Percentiles rank a stretch among this genome's conserved stretches.
These are phyloP conservation scores for Taxidea taxus DNA, from an alignment of 2,113 vertebrate species.

Conservation along the genomic window DNA sequence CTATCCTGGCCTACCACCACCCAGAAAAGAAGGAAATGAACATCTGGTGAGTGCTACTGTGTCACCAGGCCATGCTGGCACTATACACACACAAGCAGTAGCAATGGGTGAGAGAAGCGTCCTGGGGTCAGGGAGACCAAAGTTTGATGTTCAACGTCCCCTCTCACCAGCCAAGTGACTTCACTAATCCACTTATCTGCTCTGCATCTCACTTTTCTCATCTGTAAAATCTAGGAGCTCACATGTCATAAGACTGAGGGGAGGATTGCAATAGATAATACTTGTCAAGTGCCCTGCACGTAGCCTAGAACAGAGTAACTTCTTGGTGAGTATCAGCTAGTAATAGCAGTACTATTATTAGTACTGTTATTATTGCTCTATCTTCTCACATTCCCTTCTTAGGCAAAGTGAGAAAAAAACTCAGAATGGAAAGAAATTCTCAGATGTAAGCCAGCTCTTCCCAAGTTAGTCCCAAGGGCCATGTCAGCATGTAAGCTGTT, in stretches of 20 bases:
- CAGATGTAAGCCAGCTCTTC: background rate
- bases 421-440: background rate
- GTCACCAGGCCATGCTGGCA: no score
- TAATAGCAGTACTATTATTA: background rate
- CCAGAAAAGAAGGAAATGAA: background rate
- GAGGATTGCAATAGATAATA: background rate
- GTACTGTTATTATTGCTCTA: background rate
- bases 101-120: background rate
- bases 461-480: background rate
- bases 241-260: background rate
- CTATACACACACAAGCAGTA: background rate
- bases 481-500: background rate
- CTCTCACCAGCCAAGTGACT: background rate
- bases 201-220: background rate
- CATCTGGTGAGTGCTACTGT: background rate
- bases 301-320: background rate
- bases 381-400: slow-evolving; percentile 15
- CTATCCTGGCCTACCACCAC: background rate
- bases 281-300: background rate
- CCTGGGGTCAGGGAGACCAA: background rate
- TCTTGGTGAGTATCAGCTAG: background rate
- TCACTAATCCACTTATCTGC: background rate
- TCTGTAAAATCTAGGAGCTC: background rate
- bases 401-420: background rate
- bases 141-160: background rate